A percentile compares a stretch with the other conserved stretches of the same genome.
Evolutionary conservation across 2,113 vertebrate genomes (phyloP).

Genomic region (Pituophis catenifer): DNA sequence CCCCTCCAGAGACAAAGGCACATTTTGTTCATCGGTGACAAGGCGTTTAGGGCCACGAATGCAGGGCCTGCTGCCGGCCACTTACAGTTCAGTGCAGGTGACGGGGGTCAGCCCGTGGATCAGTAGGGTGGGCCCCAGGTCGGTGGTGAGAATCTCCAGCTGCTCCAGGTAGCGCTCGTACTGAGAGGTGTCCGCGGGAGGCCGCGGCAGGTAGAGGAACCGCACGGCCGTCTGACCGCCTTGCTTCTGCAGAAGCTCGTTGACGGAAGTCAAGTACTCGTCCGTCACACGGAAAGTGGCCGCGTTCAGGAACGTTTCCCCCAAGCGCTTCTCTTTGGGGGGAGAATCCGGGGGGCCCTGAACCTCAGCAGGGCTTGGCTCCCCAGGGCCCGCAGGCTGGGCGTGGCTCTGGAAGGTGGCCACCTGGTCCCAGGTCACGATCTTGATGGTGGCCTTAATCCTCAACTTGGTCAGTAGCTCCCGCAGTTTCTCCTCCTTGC

Average conservation of each 20-base stretch:
- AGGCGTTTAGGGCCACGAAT: background rate
- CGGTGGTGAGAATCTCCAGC: conserved; percentile 75
- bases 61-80: background rate
- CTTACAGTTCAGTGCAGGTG: conserved; percentile 89
- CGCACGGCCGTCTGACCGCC: conserved; percentile 78
- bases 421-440: conserved; percentile 82
- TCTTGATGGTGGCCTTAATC: conserved; percentile 83
- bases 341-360: background rate
- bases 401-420: conserved; percentile 40
- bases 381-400: background rate
- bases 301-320: conserved; percentile 17
- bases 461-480: conserved; percentile 82
- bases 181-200: conserved; percentile 69
- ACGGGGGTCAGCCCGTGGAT: conserved; percentile 87
- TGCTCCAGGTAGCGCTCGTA: conserved; percentile 76
- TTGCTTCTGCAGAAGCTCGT: conserved; percentile 57
- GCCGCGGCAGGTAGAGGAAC: conserved; percentile 86
- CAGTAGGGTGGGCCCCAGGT: conserved; percentile 82
- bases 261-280: conserved; percentile 66
- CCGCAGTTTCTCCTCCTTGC: conserved; percentile 79
- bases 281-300: conserved; percentile 39
- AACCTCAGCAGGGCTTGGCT: background rate
- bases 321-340: background rate
- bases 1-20: conserved; percentile 55
- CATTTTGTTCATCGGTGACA: conserved; percentile 54